Base-by-base conservation (phyloP, 2,113 vertebrate species). In the Hyaena hyaena region DNA sequence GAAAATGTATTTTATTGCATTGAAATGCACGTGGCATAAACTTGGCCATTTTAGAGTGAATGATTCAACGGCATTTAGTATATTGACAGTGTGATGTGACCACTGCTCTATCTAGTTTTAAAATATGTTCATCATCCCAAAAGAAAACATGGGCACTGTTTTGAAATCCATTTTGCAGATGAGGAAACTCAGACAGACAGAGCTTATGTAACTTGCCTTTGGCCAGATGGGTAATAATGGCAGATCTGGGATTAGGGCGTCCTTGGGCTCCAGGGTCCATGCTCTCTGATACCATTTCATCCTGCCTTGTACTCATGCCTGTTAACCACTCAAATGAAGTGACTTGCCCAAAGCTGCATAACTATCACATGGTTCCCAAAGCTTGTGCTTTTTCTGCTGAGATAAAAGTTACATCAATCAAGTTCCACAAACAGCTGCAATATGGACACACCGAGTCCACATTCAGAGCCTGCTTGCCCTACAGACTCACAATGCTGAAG, bases 151-250 rank as follows among this genome's bases (percentile, higher is more conserved):
- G 48, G 15, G 19, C 6, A 23, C 15, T 28, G 6, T 63, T 50
- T 94, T 82, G 45, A 80, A 69, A 88, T 31, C 31, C 50, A 45
- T 11, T 33, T 53, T 55, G 33, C 15, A 61, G 7, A 5, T 45
- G 39, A 77, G 14, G 68, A 53, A 61, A 69, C 31, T 35, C 6
- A 31, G 74, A 58, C 23, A 61, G 48, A 84, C 43, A 33, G 35
- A 69, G 1, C 1, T 14, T 17, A 1, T 4, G 11, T 28, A 11
- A 35, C 45, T 65, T 85, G 28, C 8, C 26, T 7, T 9, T 0
- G 0, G 50, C 53, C 69, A 74, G 33, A 63, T 21, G 9, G 73
- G 28, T 1, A 71, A 50, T 39, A 8, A 45, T 2, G 19, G 69
- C 43, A 66, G 53, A 15, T 26, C 53, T 83, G 35, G 31, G 68